Percentiles rank a stretch among this genome's conserved stretches.
phyloP scores from a whole-genome alignment of 2,888 invertebrate genomes.

The Microctonus aethiopoides region DNA sequence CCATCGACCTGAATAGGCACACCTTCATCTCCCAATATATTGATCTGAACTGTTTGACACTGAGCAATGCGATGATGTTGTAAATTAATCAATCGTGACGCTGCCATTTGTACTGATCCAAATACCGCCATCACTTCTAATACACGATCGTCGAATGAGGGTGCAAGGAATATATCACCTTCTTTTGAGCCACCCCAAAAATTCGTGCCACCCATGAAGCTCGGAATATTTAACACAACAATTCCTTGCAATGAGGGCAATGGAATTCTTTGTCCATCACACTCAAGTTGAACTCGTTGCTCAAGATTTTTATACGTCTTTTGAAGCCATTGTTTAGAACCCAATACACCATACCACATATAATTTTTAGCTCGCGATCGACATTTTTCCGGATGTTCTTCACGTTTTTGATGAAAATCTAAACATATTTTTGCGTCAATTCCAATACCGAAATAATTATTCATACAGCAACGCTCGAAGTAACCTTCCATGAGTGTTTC shows the following conservation, averaged over 20 bases:
- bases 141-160: conserved; percentile 95
- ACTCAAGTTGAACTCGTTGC: conserved; percentile 93
- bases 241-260: conserved; percentile 96
- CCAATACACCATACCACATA: conserved; percentile 92
- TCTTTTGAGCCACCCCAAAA: conserved; percentile 97
- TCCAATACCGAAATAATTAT: conserved; percentile 98
- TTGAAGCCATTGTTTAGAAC: conserved; percentile 84
- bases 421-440: conserved; percentile 97
- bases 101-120: conserved; percentile 97
- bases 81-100: conserved; percentile 91
- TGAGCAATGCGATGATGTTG: conserved; percentile 98
- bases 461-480: conserved; percentile 96
- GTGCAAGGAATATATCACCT: conserved; percentile 90
- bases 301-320: conserved; percentile 96
- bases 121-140: conserved; percentile 98
- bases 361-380: conserved; percentile 93
- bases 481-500: conserved; percentile 88
- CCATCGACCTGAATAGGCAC: conserved; percentile 97
- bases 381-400: conserved; percentile 97
- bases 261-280: conserved; percentile 95
- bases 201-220: conserved; percentile 98
- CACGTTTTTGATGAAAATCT: conserved; percentile 96
- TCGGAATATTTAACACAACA: conserved; percentile 95
- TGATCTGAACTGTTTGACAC: conserved; percentile 95
- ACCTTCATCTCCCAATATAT: conserved; percentile 91